These are phyloP conservation scores for Ephydatia muelleri DNA, from an alignment of 37 sponge, comb jelly and placozoan genomes.

Conservation along the genomic window DNA sequence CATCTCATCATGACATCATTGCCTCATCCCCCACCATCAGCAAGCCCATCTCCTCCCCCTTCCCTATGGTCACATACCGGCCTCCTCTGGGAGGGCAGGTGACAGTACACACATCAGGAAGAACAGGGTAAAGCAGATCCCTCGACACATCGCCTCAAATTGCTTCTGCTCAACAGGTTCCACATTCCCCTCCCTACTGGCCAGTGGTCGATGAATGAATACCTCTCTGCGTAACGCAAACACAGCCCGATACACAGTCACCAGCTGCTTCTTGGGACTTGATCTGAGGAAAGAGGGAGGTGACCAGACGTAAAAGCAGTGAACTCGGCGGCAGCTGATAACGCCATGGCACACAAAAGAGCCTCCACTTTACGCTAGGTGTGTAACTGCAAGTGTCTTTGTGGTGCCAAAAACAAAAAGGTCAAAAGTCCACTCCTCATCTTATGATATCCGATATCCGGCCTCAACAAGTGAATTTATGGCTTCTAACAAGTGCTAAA, in stretches of 20 bases:
- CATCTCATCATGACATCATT: no score
- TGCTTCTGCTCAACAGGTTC: slow-evolving; percentile 5
- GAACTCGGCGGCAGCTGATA: not conserved
- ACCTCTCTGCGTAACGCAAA: slow-evolving; percentile 50
- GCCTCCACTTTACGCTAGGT: no score
- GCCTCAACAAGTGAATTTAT: no score
- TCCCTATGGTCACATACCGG: slow-evolving; percentile 21
- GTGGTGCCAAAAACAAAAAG: no score
- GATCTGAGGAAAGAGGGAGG: not conserved
- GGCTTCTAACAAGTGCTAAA: no score
- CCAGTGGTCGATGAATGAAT: slow-evolving; percentile 53
- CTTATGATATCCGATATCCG: no score
- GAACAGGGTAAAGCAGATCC: slow-evolving; percentile 58
- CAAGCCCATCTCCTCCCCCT: no score
- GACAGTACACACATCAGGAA: slow-evolving; percentile 49
- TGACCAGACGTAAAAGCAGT: not conserved
- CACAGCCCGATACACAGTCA: slow-evolving; percentile 65
- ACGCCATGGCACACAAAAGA: no score
- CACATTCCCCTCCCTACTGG: not conserved
- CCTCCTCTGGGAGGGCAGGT: slow-evolving; percentile 55
- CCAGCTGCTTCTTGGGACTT: slow-evolving; percentile 42
- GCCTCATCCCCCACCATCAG: no score
- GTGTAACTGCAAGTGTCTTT: no score
- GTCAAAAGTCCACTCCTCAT: no score
- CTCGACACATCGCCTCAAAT: slow-evolving; percentile 40